Percentiles rank a stretch among this genome's conserved stretches.
phyloP scores from a whole-genome alignment of 2,113 vertebrate genomes.

The Rhineura floridana region DNA sequence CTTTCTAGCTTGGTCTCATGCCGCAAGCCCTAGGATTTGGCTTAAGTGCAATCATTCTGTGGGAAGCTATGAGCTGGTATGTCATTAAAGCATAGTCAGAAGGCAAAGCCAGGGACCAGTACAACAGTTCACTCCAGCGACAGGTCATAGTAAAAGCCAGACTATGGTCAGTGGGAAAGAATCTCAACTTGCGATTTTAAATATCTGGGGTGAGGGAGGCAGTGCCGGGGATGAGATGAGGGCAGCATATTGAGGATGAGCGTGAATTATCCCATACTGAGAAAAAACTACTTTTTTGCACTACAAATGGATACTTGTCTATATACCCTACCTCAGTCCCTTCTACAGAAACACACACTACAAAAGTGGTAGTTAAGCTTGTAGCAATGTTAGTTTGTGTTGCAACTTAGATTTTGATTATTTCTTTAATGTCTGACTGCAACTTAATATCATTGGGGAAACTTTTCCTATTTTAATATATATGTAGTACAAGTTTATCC shows the following conservation, averaged over 20 bases:
- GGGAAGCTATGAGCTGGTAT: not conserved
- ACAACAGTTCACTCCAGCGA: not conserved
- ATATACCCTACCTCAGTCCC: no score
- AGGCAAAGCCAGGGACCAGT: not conserved
- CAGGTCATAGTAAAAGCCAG: not conserved
- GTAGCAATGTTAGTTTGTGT: not conserved
- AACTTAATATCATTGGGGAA: not conserved
- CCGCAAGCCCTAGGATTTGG: not conserved
- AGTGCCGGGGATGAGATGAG: not conserved
- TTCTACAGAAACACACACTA: no score
- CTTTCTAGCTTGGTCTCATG: not conserved
- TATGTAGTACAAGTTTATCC: not conserved
- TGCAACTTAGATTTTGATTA: not conserved
- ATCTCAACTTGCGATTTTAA: not conserved
- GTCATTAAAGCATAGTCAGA: not conserved
- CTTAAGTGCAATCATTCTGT: not conserved
- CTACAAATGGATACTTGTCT: no score
- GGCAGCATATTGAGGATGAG: no score
- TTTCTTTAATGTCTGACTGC: not conserved
- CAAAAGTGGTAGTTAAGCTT: no score
- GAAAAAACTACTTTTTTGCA: no score
- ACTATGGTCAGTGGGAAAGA: not conserved
- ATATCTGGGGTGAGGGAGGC: no score
- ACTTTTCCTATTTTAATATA: not conserved
- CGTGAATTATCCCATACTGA: no score